Evolutionary conservation across 2,888 invertebrate genomes (phyloP).

Genomic region (Chaetogeoica ovagalla): DNA sequence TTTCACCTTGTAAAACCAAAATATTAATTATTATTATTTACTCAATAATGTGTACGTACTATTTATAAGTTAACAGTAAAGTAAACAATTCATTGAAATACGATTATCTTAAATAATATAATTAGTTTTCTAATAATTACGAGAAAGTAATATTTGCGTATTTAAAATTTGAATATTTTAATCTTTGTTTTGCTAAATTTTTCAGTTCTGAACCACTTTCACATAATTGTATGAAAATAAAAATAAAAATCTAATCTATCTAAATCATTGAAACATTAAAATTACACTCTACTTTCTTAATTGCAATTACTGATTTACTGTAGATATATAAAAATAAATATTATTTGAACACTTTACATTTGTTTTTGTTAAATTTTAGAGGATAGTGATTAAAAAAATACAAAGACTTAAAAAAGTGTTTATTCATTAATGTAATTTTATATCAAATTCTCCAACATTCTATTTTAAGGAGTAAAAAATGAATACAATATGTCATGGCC

Average conservation of each 20-base stretch:
- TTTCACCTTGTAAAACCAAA: not conserved
- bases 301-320: not conserved
- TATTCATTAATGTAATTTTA: not conserved
- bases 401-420: not conserved
- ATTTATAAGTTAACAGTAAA: not conserved
- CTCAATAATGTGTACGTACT: not conserved
- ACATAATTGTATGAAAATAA: not conserved
- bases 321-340: conserved; percentile 36
- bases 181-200: not conserved
- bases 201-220: conserved; percentile 1
- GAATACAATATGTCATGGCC: not conserved
- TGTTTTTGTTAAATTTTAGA: conserved; percentile 6
- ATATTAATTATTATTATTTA: not conserved
- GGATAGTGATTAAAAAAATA: conserved; percentile 25
- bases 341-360: conserved; percentile 5
- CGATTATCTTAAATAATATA: not conserved
- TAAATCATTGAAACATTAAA: not conserved
- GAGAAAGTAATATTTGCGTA: not conserved
- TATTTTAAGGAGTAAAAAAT: not conserved
- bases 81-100: not conserved
- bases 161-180: not conserved
- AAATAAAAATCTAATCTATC: conserved; percentile 1
- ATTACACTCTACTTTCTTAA: not conserved
- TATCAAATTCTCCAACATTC: not conserved
- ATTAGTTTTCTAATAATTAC: not conserved